Conservation (phyloP, 2,113 vertebrate species). For the Syrmaticus mikado region DNA sequence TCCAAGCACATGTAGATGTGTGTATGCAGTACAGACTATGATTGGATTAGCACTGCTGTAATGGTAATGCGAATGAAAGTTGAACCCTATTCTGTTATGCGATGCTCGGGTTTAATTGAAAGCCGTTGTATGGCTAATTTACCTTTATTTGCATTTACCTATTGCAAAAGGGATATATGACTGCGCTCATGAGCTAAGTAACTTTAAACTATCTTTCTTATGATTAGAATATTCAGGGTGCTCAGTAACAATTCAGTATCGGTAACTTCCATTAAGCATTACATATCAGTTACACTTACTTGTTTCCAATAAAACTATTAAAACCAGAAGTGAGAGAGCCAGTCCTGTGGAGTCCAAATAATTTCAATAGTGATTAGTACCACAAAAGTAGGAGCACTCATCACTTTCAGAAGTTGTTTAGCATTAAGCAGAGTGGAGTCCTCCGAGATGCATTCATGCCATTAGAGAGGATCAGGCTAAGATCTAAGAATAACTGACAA, state of each 20-base stretch:
- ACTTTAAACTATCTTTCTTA: neutral
- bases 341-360: neutral
- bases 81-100: neutral
- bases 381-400: neutral
- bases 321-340: neutral
- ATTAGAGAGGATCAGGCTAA: neutral
- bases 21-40: neutral
- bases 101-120: neutral
- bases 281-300: neutral
- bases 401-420: neutral
- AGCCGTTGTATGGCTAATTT: neutral
- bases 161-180: neutral
- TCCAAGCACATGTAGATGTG: neutral
- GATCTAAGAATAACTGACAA: neutral
- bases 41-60: neutral
- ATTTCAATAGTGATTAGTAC: neutral
- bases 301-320: conserved; percentile 22
- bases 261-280: neutral
- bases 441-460: neutral
- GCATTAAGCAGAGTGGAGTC: neutral
- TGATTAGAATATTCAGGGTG: neutral
- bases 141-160: neutral
- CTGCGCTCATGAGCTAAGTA: neutral
- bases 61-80: neutral
- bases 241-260: neutral